These are phyloP conservation scores for Sipha flava DNA, from an alignment of 1,140 invertebrate species.

Conservation along the genomic window DNA sequence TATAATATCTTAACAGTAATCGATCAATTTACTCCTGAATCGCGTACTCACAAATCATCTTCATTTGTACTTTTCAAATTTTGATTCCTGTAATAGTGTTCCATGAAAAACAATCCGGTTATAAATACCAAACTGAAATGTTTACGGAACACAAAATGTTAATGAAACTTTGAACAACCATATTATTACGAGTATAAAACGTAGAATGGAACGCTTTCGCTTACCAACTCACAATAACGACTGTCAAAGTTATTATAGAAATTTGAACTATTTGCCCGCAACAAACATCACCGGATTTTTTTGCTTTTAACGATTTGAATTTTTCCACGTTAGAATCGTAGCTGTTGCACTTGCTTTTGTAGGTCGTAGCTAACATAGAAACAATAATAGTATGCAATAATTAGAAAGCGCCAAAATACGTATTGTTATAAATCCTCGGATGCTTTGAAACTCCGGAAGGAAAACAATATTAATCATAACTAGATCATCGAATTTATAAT, in stretches of 20 bases:
- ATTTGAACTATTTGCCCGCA: background rate
- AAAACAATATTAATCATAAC: too few species aligned
- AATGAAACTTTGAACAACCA: too few species aligned
- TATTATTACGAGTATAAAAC: too few species aligned
- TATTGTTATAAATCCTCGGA: too few species aligned
- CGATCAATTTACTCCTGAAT: too few species aligned
- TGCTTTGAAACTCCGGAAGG: too few species aligned
- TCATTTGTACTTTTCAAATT: background rate
- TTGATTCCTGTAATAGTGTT: background rate
- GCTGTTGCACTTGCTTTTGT: background rate
- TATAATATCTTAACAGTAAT: too few species aligned
- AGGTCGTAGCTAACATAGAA: background rate
- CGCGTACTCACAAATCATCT: background rate
- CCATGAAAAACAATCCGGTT: background rate
- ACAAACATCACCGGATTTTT: background rate
- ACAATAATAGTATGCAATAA: too few species aligned
- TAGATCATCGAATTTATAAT: too few species aligned
- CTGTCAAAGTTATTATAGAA: background rate
- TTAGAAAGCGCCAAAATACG: too few species aligned
- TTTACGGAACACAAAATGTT: too few species aligned
- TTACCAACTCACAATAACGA: background rate
- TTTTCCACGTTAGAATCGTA: background rate
- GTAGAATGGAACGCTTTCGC: too few species aligned
- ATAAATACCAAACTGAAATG: constrained; percentile 14
- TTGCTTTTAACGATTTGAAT: background rate